Evolutionary conservation across 2,113 vertebrate genomes (phyloP).

Genomic region (Pardalotus punctatus): DNA sequence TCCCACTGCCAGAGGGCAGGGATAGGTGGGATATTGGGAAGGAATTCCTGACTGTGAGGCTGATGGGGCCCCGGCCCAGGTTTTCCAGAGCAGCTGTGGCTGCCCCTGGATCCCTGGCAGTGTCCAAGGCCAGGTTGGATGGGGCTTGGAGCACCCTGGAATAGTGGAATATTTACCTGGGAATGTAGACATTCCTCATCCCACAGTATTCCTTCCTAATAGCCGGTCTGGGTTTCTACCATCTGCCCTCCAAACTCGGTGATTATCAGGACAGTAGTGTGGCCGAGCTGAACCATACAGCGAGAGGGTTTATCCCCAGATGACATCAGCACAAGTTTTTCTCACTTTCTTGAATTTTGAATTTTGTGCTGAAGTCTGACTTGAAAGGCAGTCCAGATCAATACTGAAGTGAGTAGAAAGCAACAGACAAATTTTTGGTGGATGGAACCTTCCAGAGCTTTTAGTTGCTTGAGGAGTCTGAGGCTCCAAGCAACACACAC

Average conservation of each 20-base stretch:
- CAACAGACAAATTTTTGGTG: neutral
- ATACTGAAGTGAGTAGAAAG: neutral
- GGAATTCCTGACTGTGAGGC: neutral
- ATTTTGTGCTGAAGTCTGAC: neutral
- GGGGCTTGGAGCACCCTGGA: fast-evolving
- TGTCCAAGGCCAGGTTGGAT: neutral
- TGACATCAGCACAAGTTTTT: neutral
- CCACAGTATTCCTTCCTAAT: fast-evolving
- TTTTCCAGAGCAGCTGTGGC: neutral
- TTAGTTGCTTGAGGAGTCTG: neutral
- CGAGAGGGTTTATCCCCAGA: no score
- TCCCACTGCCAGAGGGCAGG: neutral
- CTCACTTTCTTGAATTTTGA: neutral
- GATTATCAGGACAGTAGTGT: neutral
- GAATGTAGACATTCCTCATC: neutral
- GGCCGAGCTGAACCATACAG: no score
- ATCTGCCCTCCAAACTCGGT: neutral
- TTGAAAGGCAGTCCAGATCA: neutral
- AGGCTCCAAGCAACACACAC: neutral
- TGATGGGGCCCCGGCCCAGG: neutral
- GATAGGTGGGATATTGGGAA: fast-evolving
- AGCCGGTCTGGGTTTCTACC: neutral
- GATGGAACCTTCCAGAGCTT: neutral
- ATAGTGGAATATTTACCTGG: neutral
- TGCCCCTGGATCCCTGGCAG: neutral